Evolutionary conservation across 2,797 vertebrate species (phyloP).

Genomic region (Brachyalestes nurse): DNA sequence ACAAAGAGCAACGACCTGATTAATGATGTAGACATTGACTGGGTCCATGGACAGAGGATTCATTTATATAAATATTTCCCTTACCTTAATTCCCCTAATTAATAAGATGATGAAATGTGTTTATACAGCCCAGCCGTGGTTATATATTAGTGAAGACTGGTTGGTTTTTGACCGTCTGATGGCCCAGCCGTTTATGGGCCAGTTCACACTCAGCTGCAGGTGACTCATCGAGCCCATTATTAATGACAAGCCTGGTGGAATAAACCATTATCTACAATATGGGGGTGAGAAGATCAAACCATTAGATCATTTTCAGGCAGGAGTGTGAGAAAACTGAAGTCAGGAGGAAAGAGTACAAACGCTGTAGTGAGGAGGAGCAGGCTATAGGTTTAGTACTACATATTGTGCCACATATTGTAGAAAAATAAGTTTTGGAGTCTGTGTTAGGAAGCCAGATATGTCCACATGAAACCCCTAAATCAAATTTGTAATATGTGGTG

Average conservation of each 20-base stretch:
- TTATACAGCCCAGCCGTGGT: slow-evolving; percentile 31
- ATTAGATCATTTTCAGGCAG: slow-evolving; percentile 36
- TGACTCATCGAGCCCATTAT: slow-evolving; percentile 56
- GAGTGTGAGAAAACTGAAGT: slow-evolving; percentile 24
- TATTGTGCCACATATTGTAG: neutral
- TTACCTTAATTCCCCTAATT: slow-evolving; percentile 59
- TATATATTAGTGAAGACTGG: slow-evolving; percentile 45
- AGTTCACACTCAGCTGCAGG: slow-evolving; percentile 59
- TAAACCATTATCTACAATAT: slow-evolving; percentile 39
- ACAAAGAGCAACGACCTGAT: slow-evolving; percentile 52
- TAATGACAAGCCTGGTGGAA: slow-evolving; percentile 54
- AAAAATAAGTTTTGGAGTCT: no score
- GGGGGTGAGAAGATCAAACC: slow-evolving; percentile 34
- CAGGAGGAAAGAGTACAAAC: neutral
- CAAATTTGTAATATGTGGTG: no score
- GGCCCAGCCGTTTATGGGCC: slow-evolving; percentile 58
- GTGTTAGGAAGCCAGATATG: no score
- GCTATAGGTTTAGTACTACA: neutral
- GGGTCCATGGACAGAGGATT: slow-evolving; percentile 42
- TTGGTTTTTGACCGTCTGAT: slow-evolving; percentile 50
- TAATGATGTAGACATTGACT: slow-evolving; percentile 44
- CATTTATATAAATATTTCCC: slow-evolving; percentile 61
- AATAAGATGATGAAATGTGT: slow-evolving; percentile 55
- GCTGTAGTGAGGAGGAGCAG: slow-evolving; percentile 29
- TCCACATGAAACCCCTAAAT: no score